Base-by-base conservation (phyloP, 2,888 invertebrate species). In the Cloeon dipterum region DNA sequence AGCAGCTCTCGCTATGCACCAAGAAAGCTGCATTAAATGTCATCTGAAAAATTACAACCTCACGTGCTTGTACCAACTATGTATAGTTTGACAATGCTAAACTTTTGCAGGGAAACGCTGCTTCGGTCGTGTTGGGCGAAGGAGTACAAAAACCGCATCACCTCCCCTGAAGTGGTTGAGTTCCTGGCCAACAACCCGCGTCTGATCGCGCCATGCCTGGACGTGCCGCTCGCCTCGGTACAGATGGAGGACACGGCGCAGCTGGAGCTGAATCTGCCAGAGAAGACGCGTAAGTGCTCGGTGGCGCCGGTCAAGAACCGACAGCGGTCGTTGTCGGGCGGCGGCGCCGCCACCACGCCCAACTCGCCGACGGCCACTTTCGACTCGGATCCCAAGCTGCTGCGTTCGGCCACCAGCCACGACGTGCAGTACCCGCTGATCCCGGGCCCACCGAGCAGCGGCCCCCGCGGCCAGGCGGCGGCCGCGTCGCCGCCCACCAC, bases 101-200 rank as follows among this genome's bases (percentile, higher is more conserved):
- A n/a, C n/a, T n/a, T n/a, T n/a, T n/a, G 13, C 63, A 81, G 81
- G 45, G 73, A 73, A 52, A 67, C 63, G 32, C 59, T 88, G 38
- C 68, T 89, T 47, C 68, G 68, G 48, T 70, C 74, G 20, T 88
- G 88, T 54, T 86, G 88, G 83, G 66, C 68, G 43, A 62, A 61
- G 41, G 74, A 77, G 38, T 59, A 68, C 20, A 65, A 67, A 42
- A 65, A 68, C 46, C 69, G 89, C 16, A 82, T 83, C 3, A 63
- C 69, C 3, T 78, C 85, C 1, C 66, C 70, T 1, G 78, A 77
- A 55, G 73, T 89, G 40, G 77, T 81, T 2, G 82, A 82, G 41
- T 74, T 75, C 50, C 63, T 89, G 40, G 76, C 75, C 3, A 75
- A 70, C 47, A 72, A 74, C 53, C 76, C 79, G 13, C 67, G 74